A percentile compares a stretch with the other conserved stretches of the same genome.
Conservation (phyloP, 2,113 vertebrate species). For the Bubalus kerabau region DNA sequence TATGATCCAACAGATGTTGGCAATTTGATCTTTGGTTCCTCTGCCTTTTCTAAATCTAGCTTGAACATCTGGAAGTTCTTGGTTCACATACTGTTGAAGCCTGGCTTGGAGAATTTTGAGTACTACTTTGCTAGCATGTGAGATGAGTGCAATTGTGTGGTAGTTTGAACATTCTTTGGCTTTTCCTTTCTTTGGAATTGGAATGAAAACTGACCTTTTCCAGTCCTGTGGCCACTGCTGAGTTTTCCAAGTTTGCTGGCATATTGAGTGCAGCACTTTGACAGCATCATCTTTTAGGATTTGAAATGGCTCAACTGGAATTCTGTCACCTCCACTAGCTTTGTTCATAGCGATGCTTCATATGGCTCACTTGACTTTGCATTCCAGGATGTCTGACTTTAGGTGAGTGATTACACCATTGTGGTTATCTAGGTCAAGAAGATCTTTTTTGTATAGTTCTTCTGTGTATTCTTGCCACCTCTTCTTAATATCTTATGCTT, state of each 20-base stretch:
- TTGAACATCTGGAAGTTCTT: not conserved
- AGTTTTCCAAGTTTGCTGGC: not conserved
- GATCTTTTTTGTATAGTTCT: not conserved
- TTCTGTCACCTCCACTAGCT: not conserved
- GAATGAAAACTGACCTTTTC: not conserved
- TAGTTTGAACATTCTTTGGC: not conserved
- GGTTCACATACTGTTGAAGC: not conserved
- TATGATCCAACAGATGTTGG: not conserved
- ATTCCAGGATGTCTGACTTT: not conserved
- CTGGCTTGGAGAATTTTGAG: not conserved
- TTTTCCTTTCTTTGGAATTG: not conserved
- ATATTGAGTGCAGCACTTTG: not conserved
- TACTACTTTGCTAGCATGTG: not conserved
- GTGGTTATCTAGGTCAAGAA: not conserved
- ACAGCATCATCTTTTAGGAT: not conserved
- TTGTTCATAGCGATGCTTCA: not conserved
- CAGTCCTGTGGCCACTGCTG: not conserved
- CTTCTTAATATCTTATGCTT: not conserved
- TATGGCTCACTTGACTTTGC: not conserved
- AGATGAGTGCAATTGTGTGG: not conserved
- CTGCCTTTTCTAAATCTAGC: not conserved
- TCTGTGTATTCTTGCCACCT: not conserved
- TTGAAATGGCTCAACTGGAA: not conserved
- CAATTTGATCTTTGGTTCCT: not conserved
- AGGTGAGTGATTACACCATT: not conserved